phyloP scores from a whole-genome alignment of 2,888 invertebrate species.

The Caenorhabditis wallacei region DNA sequence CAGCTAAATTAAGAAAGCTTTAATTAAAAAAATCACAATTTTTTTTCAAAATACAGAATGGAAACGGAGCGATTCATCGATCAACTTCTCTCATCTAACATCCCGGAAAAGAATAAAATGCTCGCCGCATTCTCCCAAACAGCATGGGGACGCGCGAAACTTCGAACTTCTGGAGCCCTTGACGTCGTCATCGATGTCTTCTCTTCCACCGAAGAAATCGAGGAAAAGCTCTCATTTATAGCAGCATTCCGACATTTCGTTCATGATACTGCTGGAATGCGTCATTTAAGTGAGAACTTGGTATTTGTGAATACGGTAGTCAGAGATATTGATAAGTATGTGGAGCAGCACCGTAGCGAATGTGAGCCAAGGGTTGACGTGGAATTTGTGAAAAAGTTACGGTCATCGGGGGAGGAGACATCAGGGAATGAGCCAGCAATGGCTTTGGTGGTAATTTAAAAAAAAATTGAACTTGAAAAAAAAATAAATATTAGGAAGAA shows the following conservation, averaged over 20 bases:
- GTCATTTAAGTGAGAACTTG: slow-evolving; percentile 60
- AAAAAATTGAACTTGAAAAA: neutral
- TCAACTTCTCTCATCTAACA: slow-evolving; percentile 24
- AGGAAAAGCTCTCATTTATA: slow-evolving; percentile 62
- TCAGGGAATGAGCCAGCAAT: neutral
- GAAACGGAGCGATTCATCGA: slow-evolving; percentile 60
- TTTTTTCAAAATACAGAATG: slow-evolving; percentile 64
- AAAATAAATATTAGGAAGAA: slow-evolving; percentile 14
- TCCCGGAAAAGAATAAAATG: slow-evolving; percentile 54
- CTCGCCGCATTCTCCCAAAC: slow-evolving; percentile 69
- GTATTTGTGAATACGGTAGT: slow-evolving; percentile 72
- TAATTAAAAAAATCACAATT: too few species aligned
- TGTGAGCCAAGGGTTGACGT: slow-evolving; percentile 59
- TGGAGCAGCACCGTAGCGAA: slow-evolving; percentile 57
- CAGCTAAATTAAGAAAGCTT: too few species aligned
- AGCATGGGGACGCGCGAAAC: slow-evolving; percentile 76
- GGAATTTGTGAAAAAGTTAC: slow-evolving; percentile 47
- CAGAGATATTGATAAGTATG: slow-evolving; percentile 65
- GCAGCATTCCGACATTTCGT: slow-evolving; percentile 70
- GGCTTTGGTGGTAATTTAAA: neutral
- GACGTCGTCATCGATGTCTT: slow-evolving; percentile 72
- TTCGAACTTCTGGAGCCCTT: slow-evolving; percentile 77
- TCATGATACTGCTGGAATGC: slow-evolving; percentile 73
- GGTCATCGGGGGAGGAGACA: neutral
- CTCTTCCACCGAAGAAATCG: slow-evolving; percentile 28